phyloP scores from a whole-genome alignment of 2,888 invertebrate genomes.

The Poecilus cupreus region DNA sequence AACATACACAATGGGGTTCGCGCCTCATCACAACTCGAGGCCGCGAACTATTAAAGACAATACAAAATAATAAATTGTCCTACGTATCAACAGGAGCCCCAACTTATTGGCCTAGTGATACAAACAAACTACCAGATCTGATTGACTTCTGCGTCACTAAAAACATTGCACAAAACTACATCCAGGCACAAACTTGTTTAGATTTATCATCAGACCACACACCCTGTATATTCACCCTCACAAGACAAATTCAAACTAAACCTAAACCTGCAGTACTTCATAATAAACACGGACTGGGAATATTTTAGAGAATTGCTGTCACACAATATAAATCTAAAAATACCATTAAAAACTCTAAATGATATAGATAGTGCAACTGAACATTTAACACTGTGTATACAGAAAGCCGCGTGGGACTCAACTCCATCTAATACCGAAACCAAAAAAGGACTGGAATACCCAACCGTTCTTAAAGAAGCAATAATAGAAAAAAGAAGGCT shows the following conservation, averaged over 20 bases:
- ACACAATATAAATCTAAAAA: constrained; percentile 17
- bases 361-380: constrained; percentile 21
- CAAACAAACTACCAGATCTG: neutral
- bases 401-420: constrained; percentile 44
- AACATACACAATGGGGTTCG: neutral
- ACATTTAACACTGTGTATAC: constrained; percentile 12
- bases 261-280: constrained; percentile 29
- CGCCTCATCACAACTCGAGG: neutral
- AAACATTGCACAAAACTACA: neutral
- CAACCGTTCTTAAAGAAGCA: constrained; percentile 17
- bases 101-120: neutral
- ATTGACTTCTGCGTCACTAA: neutral
- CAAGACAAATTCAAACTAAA: no score
- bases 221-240: no score
- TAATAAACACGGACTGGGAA: constrained; percentile 29
- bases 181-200: no score
- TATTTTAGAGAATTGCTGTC: neutral
- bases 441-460: constrained; percentile 22
- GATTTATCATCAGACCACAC: no score
- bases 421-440: constrained; percentile 17
- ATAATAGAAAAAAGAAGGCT: constrained; percentile 49
- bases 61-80: neutral
- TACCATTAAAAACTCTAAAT: neutral
- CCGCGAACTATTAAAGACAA: neutral
- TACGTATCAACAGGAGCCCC: neutral